A percentile compares a stretch with the other conserved stretches of the same genome.
phyloP scores from a whole-genome alignment of 1,140 invertebrate species.

The Penaeus chinensis region DNA sequence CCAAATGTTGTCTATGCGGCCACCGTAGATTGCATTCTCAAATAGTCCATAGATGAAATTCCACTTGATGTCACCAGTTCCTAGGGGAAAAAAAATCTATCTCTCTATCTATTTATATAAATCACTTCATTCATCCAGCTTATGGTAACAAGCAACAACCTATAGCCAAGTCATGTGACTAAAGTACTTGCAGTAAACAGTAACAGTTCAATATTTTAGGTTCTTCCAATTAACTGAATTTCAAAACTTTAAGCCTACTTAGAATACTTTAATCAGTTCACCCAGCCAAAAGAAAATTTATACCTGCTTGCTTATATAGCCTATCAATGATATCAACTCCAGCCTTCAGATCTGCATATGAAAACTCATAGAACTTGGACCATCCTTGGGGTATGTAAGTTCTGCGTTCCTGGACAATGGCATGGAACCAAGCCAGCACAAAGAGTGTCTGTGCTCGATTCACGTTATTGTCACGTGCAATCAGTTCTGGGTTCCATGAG shows the following conservation, averaged over 20 bases:
- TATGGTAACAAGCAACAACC: no score
- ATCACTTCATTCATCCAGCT: neutral
- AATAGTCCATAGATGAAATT: constrained; percentile 82
- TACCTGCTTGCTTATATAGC: constrained; percentile 69
- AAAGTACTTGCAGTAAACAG: no score
- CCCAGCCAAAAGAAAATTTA: neutral
- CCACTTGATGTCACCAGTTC: constrained; percentile 75
- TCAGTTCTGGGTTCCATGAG: constrained; percentile 72
- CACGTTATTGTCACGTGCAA: constrained; percentile 69
- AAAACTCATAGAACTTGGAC: constrained; percentile 92
- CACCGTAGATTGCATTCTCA: constrained; percentile 88
- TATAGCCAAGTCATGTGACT: no score
- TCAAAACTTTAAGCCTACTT: no score
- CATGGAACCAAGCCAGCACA: constrained; percentile 84
- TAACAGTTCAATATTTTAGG: no score
- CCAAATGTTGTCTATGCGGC: constrained; percentile 84
- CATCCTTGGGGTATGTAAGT: constrained; percentile 89
- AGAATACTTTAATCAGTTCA: neutral
- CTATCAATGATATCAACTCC: constrained; percentile 80
- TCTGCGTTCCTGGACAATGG: constrained; percentile 87
- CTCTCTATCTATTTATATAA: constrained; percentile 34
- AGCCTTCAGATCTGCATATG: constrained; percentile 83
- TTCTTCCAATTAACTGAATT: no score
- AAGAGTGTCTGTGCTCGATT: constrained; percentile 75
- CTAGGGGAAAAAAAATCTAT: constrained; percentile 41